Base-by-base conservation (phyloP, 2,888 invertebrate genomes). In the Hipparchia semele region DNA sequence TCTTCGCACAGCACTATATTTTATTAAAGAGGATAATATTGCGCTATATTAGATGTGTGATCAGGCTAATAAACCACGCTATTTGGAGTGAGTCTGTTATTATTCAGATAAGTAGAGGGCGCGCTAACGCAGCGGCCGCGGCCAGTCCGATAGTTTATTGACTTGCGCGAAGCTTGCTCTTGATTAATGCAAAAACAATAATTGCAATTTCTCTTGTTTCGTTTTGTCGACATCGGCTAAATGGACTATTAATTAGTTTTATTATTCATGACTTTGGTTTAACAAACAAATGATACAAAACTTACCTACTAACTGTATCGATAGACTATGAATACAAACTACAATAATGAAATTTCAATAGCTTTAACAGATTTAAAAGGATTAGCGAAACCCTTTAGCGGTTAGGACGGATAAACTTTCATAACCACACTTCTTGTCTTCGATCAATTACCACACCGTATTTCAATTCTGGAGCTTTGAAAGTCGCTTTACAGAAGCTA, bases 121-220 rank as follows among this genome's bases (percentile, higher is more conserved):
- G 54, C 54, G 54, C 13, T 39, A 39, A 39, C 39, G 7, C 49
- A 49, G 23, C 23, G 13, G 13, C 8, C 6, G 56, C 56, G 56
- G 7, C 56, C 13, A 13, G 13, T 13, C 54, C 5, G n/a, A 56
- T 10, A 10, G 33, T 33, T 84, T 23, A 59, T 23, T 81, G 85
- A 81, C 77, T 82, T 70, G 39, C 70, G 56, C 71, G 23, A 60
- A 49, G 67, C 71, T 45, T 59, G 56, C 76, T 70, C 68, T 62
- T 72, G 73, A 73, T 73, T 73, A 73, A 76, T 76, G 75, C 66
- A 61, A 62, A 51, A 66, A 64, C 66, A 61, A 62, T 49, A 66
- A 64, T 71, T 74, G 70, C 71, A 59, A 59, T 59, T 59, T 10
- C 59, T 68, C 65, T 78, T 73, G 66, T 75, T 75, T 70, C 70